These are phyloP conservation scores for Crematogaster levior DNA, from an alignment of 2,888 invertebrate genomes.

Conservation along the genomic window DNA sequence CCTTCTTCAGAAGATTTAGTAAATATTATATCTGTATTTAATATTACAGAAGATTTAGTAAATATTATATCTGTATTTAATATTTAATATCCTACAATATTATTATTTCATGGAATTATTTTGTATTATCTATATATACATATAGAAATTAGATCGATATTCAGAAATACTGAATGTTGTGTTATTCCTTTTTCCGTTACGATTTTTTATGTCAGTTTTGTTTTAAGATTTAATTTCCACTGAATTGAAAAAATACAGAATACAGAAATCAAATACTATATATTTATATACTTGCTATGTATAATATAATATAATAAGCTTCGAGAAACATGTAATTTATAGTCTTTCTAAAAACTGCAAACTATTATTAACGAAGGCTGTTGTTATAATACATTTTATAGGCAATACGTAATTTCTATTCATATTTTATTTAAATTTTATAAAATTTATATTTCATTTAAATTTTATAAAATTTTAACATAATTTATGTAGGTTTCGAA, in stretches of 20 bases:
- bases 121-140: not conserved
- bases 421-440: not conserved
- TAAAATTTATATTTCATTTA: not conserved
- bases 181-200: not conserved
- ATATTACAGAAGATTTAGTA: no score
- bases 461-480: not conserved
- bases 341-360: not conserved
- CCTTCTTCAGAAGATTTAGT: not conserved
- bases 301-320: not conserved
- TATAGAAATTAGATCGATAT: not conserved
- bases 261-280: not conserved
- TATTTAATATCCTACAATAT: not conserved
- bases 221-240: not conserved
- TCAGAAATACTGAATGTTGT: not conserved
- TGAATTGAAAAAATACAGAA: constrained; percentile 17
- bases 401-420: not conserved
- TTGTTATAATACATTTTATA: not conserved
- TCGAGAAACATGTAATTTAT: not conserved
- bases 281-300: not conserved
- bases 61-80: no score
- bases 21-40: no score
- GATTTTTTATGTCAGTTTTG: not conserved
- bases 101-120: not conserved
- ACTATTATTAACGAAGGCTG: not conserved
- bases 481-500: not conserved